Evolutionary conservation across 1,140 invertebrate genomes (phyloP).

Genomic region (Apolygus lucorum): DNA sequence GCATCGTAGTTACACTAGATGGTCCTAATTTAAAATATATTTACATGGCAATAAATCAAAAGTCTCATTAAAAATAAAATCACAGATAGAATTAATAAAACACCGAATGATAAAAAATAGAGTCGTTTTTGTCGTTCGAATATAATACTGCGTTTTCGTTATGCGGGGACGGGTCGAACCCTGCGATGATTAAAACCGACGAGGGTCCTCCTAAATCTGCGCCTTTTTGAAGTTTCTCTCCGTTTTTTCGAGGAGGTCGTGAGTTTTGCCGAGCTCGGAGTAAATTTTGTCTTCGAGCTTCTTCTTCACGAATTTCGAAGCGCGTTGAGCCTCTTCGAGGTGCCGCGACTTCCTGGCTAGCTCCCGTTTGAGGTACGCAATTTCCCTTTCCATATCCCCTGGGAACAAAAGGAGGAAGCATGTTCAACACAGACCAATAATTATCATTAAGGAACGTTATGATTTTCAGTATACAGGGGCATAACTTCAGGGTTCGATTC

Average conservation of each 20-base stretch:
- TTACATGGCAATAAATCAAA: too few species aligned
- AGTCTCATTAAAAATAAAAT: background rate
- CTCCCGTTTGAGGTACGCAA: slow-evolving; percentile 46
- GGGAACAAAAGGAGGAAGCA: slow-evolving; percentile 40
- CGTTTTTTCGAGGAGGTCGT: slow-evolving; percentile 50
- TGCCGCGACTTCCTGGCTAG: slow-evolving; percentile 47
- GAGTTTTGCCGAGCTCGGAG: slow-evolving; percentile 53
- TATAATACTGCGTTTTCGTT: background rate
- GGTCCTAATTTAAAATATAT: too few species aligned
- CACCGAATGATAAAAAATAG: background rate
- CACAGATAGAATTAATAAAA: background rate
- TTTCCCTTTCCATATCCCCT: slow-evolving; percentile 61
- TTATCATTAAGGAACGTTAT: too few species aligned
- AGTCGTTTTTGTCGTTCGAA: background rate
- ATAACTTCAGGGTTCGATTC: too few species aligned
- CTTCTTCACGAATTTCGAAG: slow-evolving; percentile 48
- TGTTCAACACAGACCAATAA: too few species aligned
- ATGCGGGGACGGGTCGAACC: background rate
- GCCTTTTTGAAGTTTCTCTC: slow-evolving; percentile 31
- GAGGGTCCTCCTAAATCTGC: background rate
- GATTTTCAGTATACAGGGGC: too few species aligned
- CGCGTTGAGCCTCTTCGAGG: slow-evolving; percentile 48
- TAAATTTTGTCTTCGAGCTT: slow-evolving; percentile 51
- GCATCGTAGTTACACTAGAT: too few species aligned
- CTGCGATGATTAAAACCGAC: background rate